Evolutionary conservation across 1,140 invertebrate species (phyloP), one percentile per base, ranked within the genome.

Genomic region (Caenorhabditis latens): DNA sequence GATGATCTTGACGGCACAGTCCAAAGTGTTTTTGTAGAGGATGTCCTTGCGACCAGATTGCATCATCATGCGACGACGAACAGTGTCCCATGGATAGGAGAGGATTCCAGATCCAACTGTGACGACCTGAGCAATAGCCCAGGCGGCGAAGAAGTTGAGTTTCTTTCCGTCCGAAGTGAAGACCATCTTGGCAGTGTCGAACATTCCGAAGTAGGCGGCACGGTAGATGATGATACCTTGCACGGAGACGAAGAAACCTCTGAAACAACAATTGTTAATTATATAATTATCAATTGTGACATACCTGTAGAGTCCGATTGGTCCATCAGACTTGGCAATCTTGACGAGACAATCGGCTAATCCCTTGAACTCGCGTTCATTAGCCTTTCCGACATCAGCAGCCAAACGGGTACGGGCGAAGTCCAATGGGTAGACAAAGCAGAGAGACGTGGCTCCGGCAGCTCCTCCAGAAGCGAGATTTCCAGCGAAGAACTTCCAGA

Each of bases 401-500:
- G 91, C 93, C 50, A 93, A 84, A 85, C 93, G 93, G 50, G 93
- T 93, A 90, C 93, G 88, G 71, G 93, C 93, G 85, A 93, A 93
- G 89, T 93, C 93, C 21, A 93, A 89, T 16, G 93, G 93, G 87
- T 93, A 93, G 42, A 93, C 93, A 86, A 93, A 93, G 87, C 92
- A 92, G 14, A 93, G 88, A 4, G 92, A 93, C 8, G 93, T 93
- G 40, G 92, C 92, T 82, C 92, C 93, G 84, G 93, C 93, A 50
- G 92, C 92, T 83, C 93, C 93, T 85, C 93, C 93, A 84, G 91
- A 92, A 24, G 93, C 92, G 84, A 93, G 87, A 88, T 93, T 93
- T 63, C 96, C 96, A 89, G 94, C 93, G 93, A 97, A 97, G 91
- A 96, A 96, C 91, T 95, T 95, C 95, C 95, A 95, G 94, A 97